Percentiles rank a stretch among this genome's conserved stretches.
Conservation (phyloP, 2,888 invertebrate genomes). For the Pristionchus japonicus region DNA sequence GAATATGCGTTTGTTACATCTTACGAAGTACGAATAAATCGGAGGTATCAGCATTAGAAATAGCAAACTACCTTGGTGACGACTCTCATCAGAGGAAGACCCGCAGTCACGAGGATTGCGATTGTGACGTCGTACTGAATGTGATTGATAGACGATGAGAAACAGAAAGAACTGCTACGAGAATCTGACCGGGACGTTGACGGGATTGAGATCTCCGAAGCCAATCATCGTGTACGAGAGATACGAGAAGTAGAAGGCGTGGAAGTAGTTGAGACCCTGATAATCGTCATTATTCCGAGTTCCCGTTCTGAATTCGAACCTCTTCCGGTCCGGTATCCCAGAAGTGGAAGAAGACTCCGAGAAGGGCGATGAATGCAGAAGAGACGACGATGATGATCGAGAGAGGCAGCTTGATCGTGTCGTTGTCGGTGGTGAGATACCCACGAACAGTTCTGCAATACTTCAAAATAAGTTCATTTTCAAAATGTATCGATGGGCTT, state of each 20-base stretch:
- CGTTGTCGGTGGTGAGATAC: not conserved
- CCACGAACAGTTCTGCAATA: not conserved
- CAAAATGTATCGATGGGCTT: not conserved
- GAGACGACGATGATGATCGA: not conserved
- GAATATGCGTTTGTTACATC: too few species aligned
- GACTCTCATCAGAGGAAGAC: conserved; percentile 57
- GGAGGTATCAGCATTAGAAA: too few species aligned
- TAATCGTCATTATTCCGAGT: not conserved
- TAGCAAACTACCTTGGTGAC: too few species aligned
- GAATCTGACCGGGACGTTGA: not conserved
- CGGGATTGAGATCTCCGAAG: not conserved
- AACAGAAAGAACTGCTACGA: not conserved
- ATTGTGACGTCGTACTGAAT: not conserved
- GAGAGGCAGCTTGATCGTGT: not conserved
- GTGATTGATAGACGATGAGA: not conserved
- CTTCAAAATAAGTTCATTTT: not conserved
- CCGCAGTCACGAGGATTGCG: conserved; percentile 39
- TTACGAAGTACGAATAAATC: too few species aligned
- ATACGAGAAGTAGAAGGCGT: conserved; percentile 25
- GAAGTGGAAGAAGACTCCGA: conserved; percentile 11
- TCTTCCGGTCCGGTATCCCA: not conserved
- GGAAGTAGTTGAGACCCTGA: not conserved
- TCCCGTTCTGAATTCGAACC: not conserved
- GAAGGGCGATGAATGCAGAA: not conserved
- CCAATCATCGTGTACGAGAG: conserved; percentile 17